These are phyloP conservation scores for Papilio polytes DNA, from an alignment of 1,140 invertebrate genomes.

Conservation along the genomic window DNA sequence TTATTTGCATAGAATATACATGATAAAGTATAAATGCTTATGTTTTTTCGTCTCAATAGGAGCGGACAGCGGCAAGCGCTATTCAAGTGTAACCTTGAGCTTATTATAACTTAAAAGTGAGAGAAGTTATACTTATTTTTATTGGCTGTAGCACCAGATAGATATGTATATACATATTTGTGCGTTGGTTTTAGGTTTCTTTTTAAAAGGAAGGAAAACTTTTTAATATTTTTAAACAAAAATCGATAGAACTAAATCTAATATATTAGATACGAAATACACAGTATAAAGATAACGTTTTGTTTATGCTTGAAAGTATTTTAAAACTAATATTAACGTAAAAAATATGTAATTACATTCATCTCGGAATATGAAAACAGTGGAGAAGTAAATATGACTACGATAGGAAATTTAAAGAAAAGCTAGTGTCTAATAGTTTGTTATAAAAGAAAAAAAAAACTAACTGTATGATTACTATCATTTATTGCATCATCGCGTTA, in stretches of 20 bases:
- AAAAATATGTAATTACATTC: no score
- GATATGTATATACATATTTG: neutral
- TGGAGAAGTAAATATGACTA: no score
- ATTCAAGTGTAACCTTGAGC: slow-evolving; percentile 19
- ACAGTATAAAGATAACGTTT: neutral
- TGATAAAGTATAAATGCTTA: slow-evolving; percentile 26
- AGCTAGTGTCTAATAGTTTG: no score
- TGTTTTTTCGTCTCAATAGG: neutral
- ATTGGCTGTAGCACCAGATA: neutral
- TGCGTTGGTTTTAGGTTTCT: neutral
- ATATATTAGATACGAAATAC: neutral
- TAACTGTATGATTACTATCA: no score
- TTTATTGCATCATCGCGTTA: no score
- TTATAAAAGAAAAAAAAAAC: no score
- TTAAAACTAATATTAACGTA: neutral
- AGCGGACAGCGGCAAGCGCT: slow-evolving; percentile 12
- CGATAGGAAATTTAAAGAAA: no score
- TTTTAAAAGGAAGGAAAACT: no score
- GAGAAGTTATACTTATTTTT: slow-evolving; percentile 24
- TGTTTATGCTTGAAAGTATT: neutral
- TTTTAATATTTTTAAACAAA: neutral
- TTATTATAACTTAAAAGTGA: slow-evolving; percentile 17
- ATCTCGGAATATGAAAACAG: no score
- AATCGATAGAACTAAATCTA: no score
- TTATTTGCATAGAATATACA: slow-evolving; percentile 28